Evolutionary conservation across 2,113 vertebrate species (phyloP), one percentile per base, ranked within the genome.

Genomic region (Mesocricetus auratus): DNA sequence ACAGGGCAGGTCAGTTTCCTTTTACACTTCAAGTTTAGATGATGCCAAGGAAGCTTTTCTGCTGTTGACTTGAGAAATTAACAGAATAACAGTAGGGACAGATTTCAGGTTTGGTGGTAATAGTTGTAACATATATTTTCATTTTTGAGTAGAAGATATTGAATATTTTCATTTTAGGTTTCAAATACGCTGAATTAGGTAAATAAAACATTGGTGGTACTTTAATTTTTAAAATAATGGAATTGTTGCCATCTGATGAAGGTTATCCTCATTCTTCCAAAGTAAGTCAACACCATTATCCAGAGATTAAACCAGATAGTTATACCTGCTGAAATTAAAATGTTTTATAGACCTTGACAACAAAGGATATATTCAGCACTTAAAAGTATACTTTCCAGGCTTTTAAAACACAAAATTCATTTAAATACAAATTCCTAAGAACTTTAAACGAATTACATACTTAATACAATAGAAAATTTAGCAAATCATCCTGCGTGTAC

Each of bases 381-480:
- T 69, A 58, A 71, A 75, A 69, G 22, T 90, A 26, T 29, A 90
- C 33, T 89, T 87, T 91, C 22, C 5, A 86, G 13, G 5, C 9
- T 90, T 73, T 69, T 87, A 78, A 42, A 78, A 74, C 13, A 64
- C 31, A 78, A 87, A 75, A 82, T 47, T 50, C 81, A 66, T 8
- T 91, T 79, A 92, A 89, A 64, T 77, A 3, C 58, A 74, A 93
- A 88, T 86, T 89, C 1, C 56, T 69, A 71, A 90, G 94, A 90
- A 36, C 74, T 31, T 62, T 89, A 82, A 86, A 62, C 86, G 39
- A 86, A 3, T 79, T 47, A 39, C 22, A n/a, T 69, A 78, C 8
- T 82, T 71, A 83, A 81, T 13, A 53, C 5, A 58, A 16, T 42
- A 73, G n/a, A 15, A 69, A 88, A 93, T 86, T 77, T 69, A 86